Evolutionary conservation across 1,140 invertebrate genomes (phyloP), one percentile per base, ranked within the genome.

Genomic region (Drosophila rufa): DNA sequence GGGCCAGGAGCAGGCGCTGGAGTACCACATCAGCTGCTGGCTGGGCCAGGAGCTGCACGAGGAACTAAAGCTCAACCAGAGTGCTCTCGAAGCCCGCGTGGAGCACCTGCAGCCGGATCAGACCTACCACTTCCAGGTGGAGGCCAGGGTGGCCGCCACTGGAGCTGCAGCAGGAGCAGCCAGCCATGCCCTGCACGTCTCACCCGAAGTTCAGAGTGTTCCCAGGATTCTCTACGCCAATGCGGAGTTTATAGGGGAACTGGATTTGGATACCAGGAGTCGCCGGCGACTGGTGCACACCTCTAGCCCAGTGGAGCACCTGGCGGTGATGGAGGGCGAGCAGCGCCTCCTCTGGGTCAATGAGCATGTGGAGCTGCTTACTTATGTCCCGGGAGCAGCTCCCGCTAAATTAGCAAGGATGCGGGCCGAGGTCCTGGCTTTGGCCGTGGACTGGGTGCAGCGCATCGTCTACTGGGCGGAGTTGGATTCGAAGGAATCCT

Each of bases 391-490:
- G 0, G 92, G 94, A 0, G 56, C 75, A 0, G 94, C 95, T 15
- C 94, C 93, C 2, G 94, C 94, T 0, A 95, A 96, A 94, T 93
- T 97, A 65, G 91, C 95, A 4, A 94, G 96, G 11, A 93, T 97
- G 22, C 95, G 96, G 57, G 95, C 95, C 17, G 95, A 95, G 33
- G 91, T 92, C 2, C 68, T 92, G 5, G 69, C 91, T 2, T 91
- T 98, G 8, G 95, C 96, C 8, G 94, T 97, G 0, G 97, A 99
- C 92, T 99, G 98, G 98, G 94, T 98, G 11, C 95, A 96, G 45
- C 94, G 97, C 51, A 95, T 95, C 48, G 92, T 98, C 1, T 98
- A 98, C 85, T 97, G 96, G 96, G 94, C 95, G 0, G 96, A 97
- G 92, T 92, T 94, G 51, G 79, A 91, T 15, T 93, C 94, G 14